These are phyloP conservation scores for Phasia obesa DNA, from an alignment of 2,888 invertebrate species.

Conservation along the genomic window DNA sequence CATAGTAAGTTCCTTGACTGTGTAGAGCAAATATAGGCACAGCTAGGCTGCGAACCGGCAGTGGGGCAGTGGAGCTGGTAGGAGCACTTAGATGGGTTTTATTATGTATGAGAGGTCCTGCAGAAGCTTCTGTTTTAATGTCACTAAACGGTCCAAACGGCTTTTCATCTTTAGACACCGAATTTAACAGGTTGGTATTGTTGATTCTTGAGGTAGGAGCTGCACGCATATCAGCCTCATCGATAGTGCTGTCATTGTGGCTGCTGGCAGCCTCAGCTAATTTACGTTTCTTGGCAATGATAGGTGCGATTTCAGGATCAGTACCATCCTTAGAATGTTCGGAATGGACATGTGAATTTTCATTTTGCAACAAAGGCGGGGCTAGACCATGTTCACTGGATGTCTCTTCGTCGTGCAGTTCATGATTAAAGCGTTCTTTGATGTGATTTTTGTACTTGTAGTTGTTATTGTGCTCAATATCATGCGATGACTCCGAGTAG, in stretches of 20 bases:
- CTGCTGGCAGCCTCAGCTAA: constrained; percentile 75
- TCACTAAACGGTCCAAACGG: constrained; percentile 78
- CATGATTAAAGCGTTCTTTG: constrained; percentile 91
- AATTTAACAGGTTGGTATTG: constrained; percentile 42
- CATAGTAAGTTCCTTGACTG: constrained; percentile 93
- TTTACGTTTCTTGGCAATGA: constrained; percentile 80
- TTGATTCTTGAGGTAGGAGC: constrained; percentile 70
- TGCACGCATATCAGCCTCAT: constrained; percentile 65
- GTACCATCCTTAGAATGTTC: constrained; percentile 81
- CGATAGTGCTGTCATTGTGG: constrained; percentile 57
- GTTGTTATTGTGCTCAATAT: constrained; percentile 83
- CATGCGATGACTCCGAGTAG: constrained; percentile 82
- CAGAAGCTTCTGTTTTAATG: constrained; percentile 77
- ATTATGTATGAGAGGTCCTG: constrained; percentile 45
- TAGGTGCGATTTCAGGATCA: constrained; percentile 80
- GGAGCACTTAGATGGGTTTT: constrained; percentile 69
- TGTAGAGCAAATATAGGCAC: constrained; percentile 96
- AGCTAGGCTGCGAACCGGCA: constrained; percentile 81
- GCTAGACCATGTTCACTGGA: constrained; percentile 82
- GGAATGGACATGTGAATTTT: constrained; percentile 80
- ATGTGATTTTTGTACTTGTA: constrained; percentile 98
- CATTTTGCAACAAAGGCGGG: constrained; percentile 78
- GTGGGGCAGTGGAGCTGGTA: constrained; percentile 72
- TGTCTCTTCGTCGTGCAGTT: constrained; percentile 81
- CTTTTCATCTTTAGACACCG: constrained; percentile 74